These are phyloP conservation scores for Sminthurides aquaticus DNA, from an alignment of 2,888 invertebrate genomes.

Conservation along the genomic window DNA sequence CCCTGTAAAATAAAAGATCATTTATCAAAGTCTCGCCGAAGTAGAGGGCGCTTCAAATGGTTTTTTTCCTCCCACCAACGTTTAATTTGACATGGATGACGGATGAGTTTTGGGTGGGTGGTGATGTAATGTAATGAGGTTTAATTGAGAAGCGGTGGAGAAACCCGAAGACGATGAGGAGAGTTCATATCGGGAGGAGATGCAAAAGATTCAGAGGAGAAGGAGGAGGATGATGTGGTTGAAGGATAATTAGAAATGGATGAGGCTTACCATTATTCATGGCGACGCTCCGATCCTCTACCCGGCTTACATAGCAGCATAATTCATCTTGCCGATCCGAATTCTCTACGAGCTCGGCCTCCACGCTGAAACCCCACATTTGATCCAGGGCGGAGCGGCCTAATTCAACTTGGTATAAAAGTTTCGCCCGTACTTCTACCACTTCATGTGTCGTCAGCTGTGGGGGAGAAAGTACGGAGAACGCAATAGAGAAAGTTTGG, in stretches of 20 bases:
- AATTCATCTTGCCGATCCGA: slow-evolving; percentile 92
- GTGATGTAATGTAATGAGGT: no score
- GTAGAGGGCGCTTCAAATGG: not conserved
- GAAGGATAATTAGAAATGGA: no score
- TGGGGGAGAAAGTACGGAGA: slow-evolving; percentile 30
- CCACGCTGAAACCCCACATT: slow-evolving; percentile 97
- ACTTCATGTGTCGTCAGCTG: slow-evolving; percentile 88
- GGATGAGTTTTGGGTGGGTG: no score
- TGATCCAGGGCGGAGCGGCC: slow-evolving; percentile 81
- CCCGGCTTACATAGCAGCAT: slow-evolving; percentile 92
- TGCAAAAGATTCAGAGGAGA: no score
- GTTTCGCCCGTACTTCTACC: slow-evolving; percentile 93
- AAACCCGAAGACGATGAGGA: no score
- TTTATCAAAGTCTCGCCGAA: not conserved
- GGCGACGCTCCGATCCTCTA: slow-evolving; percentile 90
- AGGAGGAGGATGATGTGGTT: no score
- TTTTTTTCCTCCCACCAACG: no score
- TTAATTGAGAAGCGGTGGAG: no score
- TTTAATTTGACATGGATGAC: no score
- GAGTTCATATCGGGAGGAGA: no score
- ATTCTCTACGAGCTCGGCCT: slow-evolving; percentile 93
- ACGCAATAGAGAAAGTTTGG: no score
- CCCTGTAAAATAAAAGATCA: slow-evolving; percentile 56
- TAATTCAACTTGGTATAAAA: slow-evolving; percentile 90
- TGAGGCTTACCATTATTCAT: slow-evolving; percentile 89